Conservation (phyloP, 2,888 invertebrate species). For the Archips xylosteana region DNA sequence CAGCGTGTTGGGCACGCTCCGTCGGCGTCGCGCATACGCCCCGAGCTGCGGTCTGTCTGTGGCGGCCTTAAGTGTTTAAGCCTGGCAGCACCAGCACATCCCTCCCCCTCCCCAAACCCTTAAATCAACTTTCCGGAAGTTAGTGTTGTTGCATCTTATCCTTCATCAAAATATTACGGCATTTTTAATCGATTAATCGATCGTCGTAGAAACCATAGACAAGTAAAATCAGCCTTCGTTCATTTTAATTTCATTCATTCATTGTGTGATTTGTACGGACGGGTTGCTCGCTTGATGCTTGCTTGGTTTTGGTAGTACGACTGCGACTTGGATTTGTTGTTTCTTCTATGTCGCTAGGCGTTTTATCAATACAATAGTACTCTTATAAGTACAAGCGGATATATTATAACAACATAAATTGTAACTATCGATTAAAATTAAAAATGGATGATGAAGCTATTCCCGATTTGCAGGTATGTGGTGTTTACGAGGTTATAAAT, state of each 20-base stretch:
- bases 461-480: slow-evolving; percentile 74
- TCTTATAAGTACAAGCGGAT: slow-evolving; percentile 2
- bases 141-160: slow-evolving; percentile 3
- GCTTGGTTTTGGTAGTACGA: slow-evolving; percentile 31
- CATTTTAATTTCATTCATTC: slow-evolving; percentile 1
- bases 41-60: too few species aligned
- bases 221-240: neutral
- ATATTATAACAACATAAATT: slow-evolving; percentile 31
- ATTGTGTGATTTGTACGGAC: slow-evolving; percentile 16
- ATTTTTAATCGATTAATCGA: slow-evolving; percentile 9
- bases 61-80: neutral
- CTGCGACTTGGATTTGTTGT: slow-evolving; percentile 29
- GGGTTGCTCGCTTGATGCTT: slow-evolving; percentile 8
- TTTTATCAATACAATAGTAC: slow-evolving; percentile 44
- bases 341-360: slow-evolving; percentile 26
- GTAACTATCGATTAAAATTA: slow-evolving; percentile 36
- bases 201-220: neutral
- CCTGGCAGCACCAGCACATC: neutral
- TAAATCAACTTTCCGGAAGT: neutral
- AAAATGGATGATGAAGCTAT: slow-evolving; percentile 72
- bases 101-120: neutral
- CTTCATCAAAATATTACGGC: neutral
- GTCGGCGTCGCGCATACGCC: too few species aligned
- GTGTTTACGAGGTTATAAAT: slow-evolving; percentile 44
- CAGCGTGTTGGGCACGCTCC: too few species aligned